Base-by-base conservation (phyloP, 2,888 invertebrate species). In the Gryllus longicercus region DNA sequence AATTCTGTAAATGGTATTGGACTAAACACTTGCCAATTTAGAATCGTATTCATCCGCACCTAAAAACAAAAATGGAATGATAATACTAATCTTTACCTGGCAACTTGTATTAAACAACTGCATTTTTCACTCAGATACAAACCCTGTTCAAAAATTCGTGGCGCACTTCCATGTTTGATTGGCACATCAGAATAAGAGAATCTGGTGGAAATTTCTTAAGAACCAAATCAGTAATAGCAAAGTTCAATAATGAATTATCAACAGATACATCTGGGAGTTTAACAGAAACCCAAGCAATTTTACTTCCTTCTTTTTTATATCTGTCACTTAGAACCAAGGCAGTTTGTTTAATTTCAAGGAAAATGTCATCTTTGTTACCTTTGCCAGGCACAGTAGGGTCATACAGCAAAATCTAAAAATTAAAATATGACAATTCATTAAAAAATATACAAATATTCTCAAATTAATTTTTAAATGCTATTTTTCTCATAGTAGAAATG, bases 31-130 rank as follows among this genome's bases (percentile, higher is more conserved):
- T 98, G 98, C 87, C 92, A 93, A 83, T 94, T 93, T 83, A 89
- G 88, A 83, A 99, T 96, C 3, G 97, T 97, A 88, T 98, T 98
- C 95, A 99, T 97, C 81, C 98, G 92, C 16, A 97, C 94, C 94
- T 94, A 86, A 77, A 86, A 86, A 82, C 83, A 83, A 77, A 83
- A 77, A 80, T 77, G 79, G 51, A 76, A 77, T 78, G 79, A 63
- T 4, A 63, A 63, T 16, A 49, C 18, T 50, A 25, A 79, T 25
- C 21, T 8, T 21, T 77, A 51, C 14, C 12, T n/a, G 23, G 11
- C 3, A 18, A 23, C 78, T 77, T 23, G 51, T n/a, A 81, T 21
- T 50, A 16, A 18, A 49, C 14, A 76, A 76, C n/a, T 81, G 21
- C 21, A 21, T 76, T 79, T 74, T 76, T 23, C 74, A 77, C 38